phyloP scores from a whole-genome alignment of 2,888 invertebrate genomes.

The Ophonus ardosiacus region DNA sequence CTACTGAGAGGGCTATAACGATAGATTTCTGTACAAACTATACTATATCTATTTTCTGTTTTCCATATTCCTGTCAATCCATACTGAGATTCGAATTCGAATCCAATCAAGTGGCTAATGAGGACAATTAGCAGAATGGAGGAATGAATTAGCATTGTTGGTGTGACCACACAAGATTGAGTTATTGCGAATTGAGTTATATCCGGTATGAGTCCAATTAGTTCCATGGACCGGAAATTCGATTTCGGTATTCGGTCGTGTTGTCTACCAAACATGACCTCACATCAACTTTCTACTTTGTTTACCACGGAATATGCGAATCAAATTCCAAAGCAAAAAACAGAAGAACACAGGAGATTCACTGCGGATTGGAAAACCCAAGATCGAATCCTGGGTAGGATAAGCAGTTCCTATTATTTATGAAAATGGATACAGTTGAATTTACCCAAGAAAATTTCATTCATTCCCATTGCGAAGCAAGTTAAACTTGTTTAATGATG shows the following conservation, averaged over 20 bases:
- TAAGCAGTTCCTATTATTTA: neutral
- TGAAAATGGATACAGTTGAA: too few relatives aligned
- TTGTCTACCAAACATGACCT: constrained; percentile 20
- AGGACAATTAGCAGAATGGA: neutral
- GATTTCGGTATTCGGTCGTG: constrained; percentile 10
- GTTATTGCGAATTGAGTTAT: constrained; percentile 41
- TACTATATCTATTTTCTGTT: neutral
- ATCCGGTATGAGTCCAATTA: constrained; percentile 34
- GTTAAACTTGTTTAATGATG: too few relatives aligned
- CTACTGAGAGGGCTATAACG: too few relatives aligned
- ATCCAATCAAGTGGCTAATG: neutral
- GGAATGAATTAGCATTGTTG: constrained; percentile 4
- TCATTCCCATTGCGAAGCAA: too few relatives aligned
- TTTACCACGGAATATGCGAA: neutral
- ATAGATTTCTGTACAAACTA: too few relatives aligned
- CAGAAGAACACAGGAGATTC: neutral
- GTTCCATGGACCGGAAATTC: constrained; percentile 40
- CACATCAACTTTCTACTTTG: neutral
- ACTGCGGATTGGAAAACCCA: neutral
- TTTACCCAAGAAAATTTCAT: too few relatives aligned
- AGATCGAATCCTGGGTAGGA: neutral
- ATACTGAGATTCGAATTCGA: neutral
- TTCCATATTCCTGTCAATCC: neutral
- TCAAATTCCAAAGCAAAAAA: neutral
- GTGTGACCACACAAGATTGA: constrained; percentile 27